phyloP scores from a whole-genome alignment of 2,113 vertebrate species.

The Corydoras sp. region DNA sequence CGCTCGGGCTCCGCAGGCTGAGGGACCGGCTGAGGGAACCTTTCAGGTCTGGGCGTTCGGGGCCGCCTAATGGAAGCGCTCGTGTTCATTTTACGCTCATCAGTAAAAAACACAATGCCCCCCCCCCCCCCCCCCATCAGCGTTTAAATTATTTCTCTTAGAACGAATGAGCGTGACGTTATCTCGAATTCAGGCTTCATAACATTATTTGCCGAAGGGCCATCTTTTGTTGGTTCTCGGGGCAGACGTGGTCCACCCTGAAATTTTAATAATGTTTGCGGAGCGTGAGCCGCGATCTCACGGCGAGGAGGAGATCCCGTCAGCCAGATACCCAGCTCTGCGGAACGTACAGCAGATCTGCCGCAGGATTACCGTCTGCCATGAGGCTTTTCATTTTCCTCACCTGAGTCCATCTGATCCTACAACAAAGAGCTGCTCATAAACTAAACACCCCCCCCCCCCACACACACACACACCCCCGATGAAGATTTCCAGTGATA shows the following conservation, averaged over 20 bases:
- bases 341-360: neutral
- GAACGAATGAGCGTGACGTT: conserved; percentile 22
- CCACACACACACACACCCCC: too few relatives aligned
- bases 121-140: neutral
- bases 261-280: conserved; percentile 30
- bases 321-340: neutral
- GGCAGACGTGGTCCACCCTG: conserved; percentile 7
- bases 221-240: conserved; percentile 9
- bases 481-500: too few relatives aligned
- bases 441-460: neutral
- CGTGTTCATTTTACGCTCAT: too few relatives aligned
- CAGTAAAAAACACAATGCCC: neutral
- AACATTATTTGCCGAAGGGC: conserved; percentile 14
- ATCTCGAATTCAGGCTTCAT: conserved; percentile 24
- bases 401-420: conserved; percentile 1
- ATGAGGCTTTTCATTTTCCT: conserved; percentile 41
- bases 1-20: too few relatives aligned
- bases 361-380: neutral
- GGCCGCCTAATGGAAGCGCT: too few relatives aligned
- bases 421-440: conserved; percentile 3
- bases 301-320: neutral
- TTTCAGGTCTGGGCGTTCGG: too few relatives aligned
- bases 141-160: neutral
- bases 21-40: too few relatives aligned
- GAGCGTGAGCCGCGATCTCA: neutral